phyloP scores from a whole-genome alignment of 2,113 vertebrate species.

The Alexandromys fortis region DNA sequence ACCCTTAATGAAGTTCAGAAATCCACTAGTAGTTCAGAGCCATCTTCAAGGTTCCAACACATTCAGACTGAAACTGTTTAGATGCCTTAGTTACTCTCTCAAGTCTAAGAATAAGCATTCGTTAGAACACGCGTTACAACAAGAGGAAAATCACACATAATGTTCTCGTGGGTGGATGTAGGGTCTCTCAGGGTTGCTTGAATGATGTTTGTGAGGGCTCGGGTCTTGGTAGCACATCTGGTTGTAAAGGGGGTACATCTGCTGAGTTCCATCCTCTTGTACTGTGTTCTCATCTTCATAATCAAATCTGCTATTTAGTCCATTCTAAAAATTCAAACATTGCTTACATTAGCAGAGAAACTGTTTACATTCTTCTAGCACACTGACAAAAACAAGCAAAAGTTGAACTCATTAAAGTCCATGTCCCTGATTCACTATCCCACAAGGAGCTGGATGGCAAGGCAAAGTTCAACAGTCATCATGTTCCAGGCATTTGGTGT shows the following conservation, averaged over 20 bases:
- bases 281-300: constrained; percentile 77
- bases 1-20: constrained; percentile 48
- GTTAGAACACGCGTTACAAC: neutral
- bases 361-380: constrained; percentile 45
- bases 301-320: constrained; percentile 79
- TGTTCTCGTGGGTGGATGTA: constrained; percentile 86
- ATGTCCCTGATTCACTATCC: neutral
- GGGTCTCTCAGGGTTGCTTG: constrained; percentile 71
- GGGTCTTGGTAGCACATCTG: constrained; percentile 80
- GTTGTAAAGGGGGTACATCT: constrained; percentile 80
- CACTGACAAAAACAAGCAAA: constrained; percentile 31
- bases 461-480: neutral
- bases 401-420: neutral
- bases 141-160: constrained; percentile 83
- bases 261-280: constrained; percentile 77
- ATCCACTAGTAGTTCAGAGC: neutral
- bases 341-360: constrained; percentile 62
- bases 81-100: constrained; percentile 61
- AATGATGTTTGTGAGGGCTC: constrained; percentile 73
- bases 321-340: constrained; percentile 83
- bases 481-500: neutral
- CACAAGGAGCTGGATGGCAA: neutral
- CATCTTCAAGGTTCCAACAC: constrained; percentile 14
- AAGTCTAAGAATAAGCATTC: constrained; percentile 41
- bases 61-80: constrained; percentile 31